phyloP scores from a whole-genome alignment of 2,113 vertebrate species.

The Rhinopithecus roxellana region DNA sequence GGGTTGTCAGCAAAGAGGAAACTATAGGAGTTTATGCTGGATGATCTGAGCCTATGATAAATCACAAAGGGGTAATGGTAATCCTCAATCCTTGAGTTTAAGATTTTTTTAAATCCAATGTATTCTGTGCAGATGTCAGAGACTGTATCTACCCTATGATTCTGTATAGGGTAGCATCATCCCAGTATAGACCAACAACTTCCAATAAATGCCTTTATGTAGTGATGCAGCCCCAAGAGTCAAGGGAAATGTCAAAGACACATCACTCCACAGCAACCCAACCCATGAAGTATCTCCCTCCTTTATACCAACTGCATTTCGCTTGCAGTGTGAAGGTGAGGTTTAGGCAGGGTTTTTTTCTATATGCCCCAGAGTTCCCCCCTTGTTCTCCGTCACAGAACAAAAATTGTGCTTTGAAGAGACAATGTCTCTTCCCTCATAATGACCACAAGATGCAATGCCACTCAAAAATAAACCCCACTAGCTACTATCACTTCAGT shows the following conservation, averaged over 20 bases:
- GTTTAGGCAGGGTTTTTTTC: not conserved
- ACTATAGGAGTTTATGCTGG: not conserved
- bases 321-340: not conserved
- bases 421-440: not conserved
- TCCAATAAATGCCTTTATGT: not conserved
- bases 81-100: not conserved
- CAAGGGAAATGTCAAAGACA: not conserved
- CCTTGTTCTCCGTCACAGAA: not conserved
- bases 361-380: not conserved
- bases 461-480: not conserved
- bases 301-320: not conserved
- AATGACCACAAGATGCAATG: not conserved
- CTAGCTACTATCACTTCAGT: not conserved
- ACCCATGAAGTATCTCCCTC: not conserved
- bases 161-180: not conserved
- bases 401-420: slow-evolving; percentile 26
- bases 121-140: not conserved
- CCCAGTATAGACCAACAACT: not conserved
- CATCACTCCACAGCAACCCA: not conserved
- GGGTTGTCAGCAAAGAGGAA: not conserved
- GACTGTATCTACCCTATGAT: not conserved
- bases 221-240: not conserved
- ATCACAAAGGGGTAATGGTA: not conserved
- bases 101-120: not conserved
- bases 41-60: not conserved